Evolutionary conservation across 2,888 invertebrate genomes (phyloP).

Genomic region (Pegoplata infirma): DNA sequence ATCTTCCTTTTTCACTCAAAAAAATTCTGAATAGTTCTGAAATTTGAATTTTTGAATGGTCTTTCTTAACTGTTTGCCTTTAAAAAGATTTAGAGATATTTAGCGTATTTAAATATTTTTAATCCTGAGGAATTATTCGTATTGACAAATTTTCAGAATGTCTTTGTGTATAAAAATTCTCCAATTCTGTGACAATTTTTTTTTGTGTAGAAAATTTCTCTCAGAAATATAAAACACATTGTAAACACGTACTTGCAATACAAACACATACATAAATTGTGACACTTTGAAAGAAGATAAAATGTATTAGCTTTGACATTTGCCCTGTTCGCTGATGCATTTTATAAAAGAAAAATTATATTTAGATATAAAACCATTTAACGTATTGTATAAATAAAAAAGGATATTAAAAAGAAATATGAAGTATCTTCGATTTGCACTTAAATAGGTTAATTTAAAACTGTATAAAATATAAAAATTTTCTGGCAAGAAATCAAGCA

Average conservation of each 20-base stretch:
- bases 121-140: too few species aligned
- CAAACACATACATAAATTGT: constrained; percentile 20
- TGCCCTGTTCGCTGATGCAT: constrained; percentile 47
- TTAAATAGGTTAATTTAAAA: constrained; percentile 25
- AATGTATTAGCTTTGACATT: constrained; percentile 50
- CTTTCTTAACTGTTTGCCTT: too few species aligned
- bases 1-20: too few species aligned
- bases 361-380: constrained; percentile 3
- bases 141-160: too few species aligned
- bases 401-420: not conserved
- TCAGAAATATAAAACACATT: too few species aligned
- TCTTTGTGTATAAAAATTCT: too few species aligned
- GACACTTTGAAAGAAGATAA: constrained; percentile 42
- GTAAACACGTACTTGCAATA: not conserved
- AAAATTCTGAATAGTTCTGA: too few species aligned
- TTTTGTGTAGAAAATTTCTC: too few species aligned
- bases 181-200: too few species aligned
- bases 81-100: too few species aligned
- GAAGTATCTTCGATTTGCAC: constrained; percentile 36
- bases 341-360: constrained; percentile 10
- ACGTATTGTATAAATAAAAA: not conserved
- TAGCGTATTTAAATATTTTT: too few species aligned
- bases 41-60: too few species aligned
- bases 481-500: not conserved
- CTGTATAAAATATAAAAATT: not conserved